These are phyloP conservation scores for Origma solitaria DNA, from an alignment of 2,113 vertebrate genomes.

Conservation along the genomic window DNA sequence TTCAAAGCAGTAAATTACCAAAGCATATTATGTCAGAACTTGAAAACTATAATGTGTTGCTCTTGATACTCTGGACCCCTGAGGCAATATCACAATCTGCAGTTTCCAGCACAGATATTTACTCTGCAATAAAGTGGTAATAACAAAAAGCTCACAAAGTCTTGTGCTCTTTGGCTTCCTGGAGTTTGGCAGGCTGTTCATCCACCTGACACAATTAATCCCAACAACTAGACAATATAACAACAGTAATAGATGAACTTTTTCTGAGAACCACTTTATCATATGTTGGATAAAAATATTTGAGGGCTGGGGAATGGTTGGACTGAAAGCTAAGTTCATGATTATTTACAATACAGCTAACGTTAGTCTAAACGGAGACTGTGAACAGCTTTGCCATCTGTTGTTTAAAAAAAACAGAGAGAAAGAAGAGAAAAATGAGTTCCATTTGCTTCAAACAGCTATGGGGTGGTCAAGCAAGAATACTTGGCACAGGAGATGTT, in stretches of 20 bases:
- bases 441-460: slow-evolving; percentile 42
- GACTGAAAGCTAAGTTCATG: slow-evolving; percentile 4
- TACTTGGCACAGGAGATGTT: slow-evolving; percentile 27
- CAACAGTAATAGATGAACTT: not conserved
- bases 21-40: not conserved
- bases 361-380: slow-evolving; percentile 3
- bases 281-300: slow-evolving; percentile 7
- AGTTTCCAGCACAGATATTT: not conserved
- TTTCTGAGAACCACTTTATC: slow-evolving; percentile 20
- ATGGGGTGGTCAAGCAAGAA: slow-evolving; percentile 38
- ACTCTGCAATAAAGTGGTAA: not conserved
- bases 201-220: slow-evolving; percentile 42
- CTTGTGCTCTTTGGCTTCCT: not conserved
- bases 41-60: not conserved
- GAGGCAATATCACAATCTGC: not conserved
- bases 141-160: not conserved
- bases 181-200: not conserved
- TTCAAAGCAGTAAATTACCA: not conserved
- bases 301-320: not conserved
- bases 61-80: not conserved
- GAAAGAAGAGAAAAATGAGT: slow-evolving; percentile 36
- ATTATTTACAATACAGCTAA: slow-evolving; percentile 34
- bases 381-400: slow-evolving; percentile 31
- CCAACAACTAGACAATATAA: not conserved
- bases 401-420: not conserved